These are phyloP conservation scores for Pollicipes pollicipes DNA, from an alignment of 1,140 invertebrate genomes.

Conservation along the genomic window DNA sequence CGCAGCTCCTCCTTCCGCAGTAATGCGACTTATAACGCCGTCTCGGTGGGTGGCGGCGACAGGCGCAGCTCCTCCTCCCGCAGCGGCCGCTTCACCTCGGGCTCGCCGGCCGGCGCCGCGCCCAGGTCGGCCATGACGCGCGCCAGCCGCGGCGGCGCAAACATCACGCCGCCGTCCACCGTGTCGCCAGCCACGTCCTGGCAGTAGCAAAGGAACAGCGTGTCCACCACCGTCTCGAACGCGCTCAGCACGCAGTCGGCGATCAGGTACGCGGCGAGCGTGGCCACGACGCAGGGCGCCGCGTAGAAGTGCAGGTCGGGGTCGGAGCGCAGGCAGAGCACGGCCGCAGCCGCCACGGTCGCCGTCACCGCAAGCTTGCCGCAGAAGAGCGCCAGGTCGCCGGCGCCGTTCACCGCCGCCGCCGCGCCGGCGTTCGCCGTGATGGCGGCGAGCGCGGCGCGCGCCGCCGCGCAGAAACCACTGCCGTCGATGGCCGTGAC, in stretches of 20 bases:
- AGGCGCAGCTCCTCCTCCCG: background rate
- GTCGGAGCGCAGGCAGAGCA: background rate
- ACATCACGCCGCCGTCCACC: background rate
- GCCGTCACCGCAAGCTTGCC: background rate
- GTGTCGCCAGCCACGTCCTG: background rate
- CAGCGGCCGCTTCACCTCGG: background rate
- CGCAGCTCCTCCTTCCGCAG: background rate
- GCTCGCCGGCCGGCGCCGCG: no score
- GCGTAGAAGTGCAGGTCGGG: background rate
- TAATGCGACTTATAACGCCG: background rate
- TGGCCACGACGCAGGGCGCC: background rate
- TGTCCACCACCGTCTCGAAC: background rate
- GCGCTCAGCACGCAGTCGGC: background rate
- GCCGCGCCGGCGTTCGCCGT: background rate
- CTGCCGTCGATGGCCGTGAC: background rate
- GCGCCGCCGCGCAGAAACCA: background rate
- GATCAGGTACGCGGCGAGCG: background rate
- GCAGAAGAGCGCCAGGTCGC: background rate
- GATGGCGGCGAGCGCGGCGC: background rate
- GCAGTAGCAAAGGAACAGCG: background rate
- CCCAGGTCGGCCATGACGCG: background rate
- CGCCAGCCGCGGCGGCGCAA: background rate
- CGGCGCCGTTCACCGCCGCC: background rate
- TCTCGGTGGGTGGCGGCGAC: background rate
- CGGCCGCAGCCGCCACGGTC: background rate